Percentiles rank a stretch among this genome's conserved stretches.
Evolutionary conservation across 2,888 invertebrate genomes (phyloP).

Genomic region (Noctuana brunneofusca): DNA sequence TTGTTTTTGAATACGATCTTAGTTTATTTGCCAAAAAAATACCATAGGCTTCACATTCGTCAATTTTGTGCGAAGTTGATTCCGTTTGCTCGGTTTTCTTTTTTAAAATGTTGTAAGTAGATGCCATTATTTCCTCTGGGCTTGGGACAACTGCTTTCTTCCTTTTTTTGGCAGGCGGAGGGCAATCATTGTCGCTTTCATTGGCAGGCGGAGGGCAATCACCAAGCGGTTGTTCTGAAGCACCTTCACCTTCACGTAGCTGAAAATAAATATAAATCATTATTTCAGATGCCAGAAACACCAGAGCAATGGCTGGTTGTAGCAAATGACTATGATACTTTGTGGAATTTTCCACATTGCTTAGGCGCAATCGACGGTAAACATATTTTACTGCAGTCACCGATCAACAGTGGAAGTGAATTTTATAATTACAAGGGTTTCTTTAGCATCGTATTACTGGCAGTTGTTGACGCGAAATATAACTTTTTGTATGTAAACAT

Average conservation of each 20-base stretch:
- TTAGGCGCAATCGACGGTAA: slow-evolving; percentile 37
- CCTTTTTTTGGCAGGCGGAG: slow-evolving; percentile 31
- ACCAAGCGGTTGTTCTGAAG: slow-evolving; percentile 15
- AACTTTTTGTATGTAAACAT: slow-evolving; percentile 28
- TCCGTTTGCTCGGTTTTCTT: slow-evolving; percentile 38
- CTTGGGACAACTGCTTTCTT: slow-evolving; percentile 36
- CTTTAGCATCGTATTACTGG: slow-evolving; percentile 39
- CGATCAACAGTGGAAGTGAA: slow-evolving; percentile 26
- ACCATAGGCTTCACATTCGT: slow-evolving; percentile 39
- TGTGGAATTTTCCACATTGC: slow-evolving; percentile 40
- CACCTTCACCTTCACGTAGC: slow-evolving; percentile 30
- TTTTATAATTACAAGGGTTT: slow-evolving; percentile 28
- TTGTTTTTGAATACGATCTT: slow-evolving; percentile 38
- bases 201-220: slow-evolving; percentile 33
- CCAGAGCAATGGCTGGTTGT: slow-evolving; percentile 39
- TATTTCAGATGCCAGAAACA: slow-evolving; percentile 39
- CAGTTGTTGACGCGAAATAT: slow-evolving; percentile 38
- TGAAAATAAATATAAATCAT: slow-evolving; percentile 26
- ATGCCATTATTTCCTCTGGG: slow-evolving; percentile 38
- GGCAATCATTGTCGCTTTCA: slow-evolving; percentile 30
- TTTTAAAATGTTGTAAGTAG: slow-evolving; percentile 36
- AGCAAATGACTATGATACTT: slow-evolving; percentile 39
- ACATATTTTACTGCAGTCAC: slow-evolving; percentile 34
- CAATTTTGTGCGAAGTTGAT: slow-evolving; percentile 36
- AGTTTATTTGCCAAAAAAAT: slow-evolving; percentile 36